phyloP scores from a whole-genome alignment of 2,888 invertebrate genomes.

The Nycteola revayana region DNA sequence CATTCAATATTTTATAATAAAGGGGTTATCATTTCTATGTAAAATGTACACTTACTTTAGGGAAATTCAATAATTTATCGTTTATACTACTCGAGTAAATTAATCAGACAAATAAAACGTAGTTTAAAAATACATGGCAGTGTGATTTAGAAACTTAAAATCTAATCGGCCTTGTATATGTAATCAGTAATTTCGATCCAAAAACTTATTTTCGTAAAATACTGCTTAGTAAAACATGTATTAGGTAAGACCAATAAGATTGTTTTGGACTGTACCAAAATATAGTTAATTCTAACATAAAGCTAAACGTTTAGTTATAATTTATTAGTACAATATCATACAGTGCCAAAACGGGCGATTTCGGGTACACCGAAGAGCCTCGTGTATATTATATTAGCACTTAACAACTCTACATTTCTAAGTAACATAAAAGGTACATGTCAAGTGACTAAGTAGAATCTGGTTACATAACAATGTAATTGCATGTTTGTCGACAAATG shows the following conservation, averaged over 20 bases:
- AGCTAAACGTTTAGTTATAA: slow-evolving; percentile 16
- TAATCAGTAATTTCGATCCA: no score
- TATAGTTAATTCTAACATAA: slow-evolving; percentile 22
- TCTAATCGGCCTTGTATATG: slow-evolving; percentile 21
- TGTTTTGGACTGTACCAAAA: no score
- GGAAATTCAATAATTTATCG: slow-evolving; percentile 50
- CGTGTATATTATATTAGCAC: no score
- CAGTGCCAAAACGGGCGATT: slow-evolving; percentile 2
- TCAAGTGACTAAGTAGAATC: slow-evolving; percentile 19
- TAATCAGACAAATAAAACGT: slow-evolving; percentile 26
- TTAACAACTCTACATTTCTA: neutral
- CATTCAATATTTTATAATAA: slow-evolving; percentile 37
- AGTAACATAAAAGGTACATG: slow-evolving; percentile 17
- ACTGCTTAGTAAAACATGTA: no score
- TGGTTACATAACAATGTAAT: no score
- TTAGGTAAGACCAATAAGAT: no score
- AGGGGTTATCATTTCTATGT: slow-evolving; percentile 48
- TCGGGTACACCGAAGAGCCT: no score
- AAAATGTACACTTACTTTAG: slow-evolving; percentile 56
- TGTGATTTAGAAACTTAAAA: slow-evolving; percentile 25
- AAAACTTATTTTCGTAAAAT: no score
- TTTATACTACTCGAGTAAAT: slow-evolving; percentile 26
- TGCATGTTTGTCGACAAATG: no score
- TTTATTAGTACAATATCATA: neutral
- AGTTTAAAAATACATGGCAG: slow-evolving; percentile 36